Evolutionary conservation across 1,140 invertebrate species (phyloP).

Genomic region (Drosophila willistoni): DNA sequence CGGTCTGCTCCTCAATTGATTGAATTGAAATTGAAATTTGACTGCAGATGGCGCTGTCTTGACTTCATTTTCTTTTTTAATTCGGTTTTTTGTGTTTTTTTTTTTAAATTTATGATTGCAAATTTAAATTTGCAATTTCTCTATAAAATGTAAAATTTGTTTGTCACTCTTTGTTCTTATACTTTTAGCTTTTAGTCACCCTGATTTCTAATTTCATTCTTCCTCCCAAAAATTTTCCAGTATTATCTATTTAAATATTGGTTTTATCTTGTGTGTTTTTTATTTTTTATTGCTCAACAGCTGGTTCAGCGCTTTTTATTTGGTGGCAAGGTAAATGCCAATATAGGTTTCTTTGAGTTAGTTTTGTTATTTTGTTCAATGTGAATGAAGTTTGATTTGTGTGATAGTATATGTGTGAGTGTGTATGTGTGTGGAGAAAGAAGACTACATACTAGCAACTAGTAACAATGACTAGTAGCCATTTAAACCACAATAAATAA

Average conservation of each 20-base stretch:
- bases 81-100: slow-evolving; percentile 20
- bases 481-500: background rate
- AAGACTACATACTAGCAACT: background rate
- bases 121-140: background rate
- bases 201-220: background rate
- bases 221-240: background rate
- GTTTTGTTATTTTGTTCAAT: slow-evolving; percentile 13
- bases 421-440: slow-evolving; percentile 4
- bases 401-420: background rate
- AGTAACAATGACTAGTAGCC: slow-evolving; percentile 3
- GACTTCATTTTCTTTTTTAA: slow-evolving; percentile 23
- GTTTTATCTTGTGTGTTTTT: slow-evolving; percentile 31
- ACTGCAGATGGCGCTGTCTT: slow-evolving; percentile 47
- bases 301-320: slow-evolving; percentile 67
- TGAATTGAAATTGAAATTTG: slow-evolving; percentile 56
- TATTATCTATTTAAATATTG: slow-evolving; percentile 9
- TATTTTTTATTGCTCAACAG: slow-evolving; percentile 51
- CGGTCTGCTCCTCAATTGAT: slow-evolving; percentile 44
- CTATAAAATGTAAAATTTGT: background rate
- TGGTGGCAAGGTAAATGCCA: slow-evolving; percentile 76
- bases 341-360: slow-evolving; percentile 1
- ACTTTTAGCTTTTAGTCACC: background rate
- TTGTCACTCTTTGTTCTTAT: background rate
- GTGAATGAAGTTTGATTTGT: slow-evolving; percentile 14
- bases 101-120: slow-evolving; percentile 24